These are phyloP conservation scores for Amaurobius ferox DNA, from an alignment of 2,888 invertebrate species.

Conservation along the genomic window DNA sequence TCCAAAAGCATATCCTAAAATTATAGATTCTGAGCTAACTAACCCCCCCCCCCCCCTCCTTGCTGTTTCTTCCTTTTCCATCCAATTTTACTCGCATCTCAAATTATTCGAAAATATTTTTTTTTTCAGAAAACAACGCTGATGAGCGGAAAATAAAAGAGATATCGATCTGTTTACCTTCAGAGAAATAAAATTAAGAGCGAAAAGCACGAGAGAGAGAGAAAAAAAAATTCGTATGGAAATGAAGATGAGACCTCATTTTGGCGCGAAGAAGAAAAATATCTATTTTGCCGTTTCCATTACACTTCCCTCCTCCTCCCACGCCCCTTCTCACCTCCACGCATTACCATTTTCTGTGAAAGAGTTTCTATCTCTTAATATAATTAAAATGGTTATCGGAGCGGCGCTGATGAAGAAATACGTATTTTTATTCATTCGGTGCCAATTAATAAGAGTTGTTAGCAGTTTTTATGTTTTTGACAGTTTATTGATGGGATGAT, in stretches of 20 bases:
- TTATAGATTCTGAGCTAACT: too few relatives aligned
- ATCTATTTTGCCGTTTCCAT: conserved; percentile 14
- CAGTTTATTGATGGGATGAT: too few relatives aligned
- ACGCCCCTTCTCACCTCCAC: background rate
- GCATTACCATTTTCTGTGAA: background rate
- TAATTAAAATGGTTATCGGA: conserved; percentile 12
- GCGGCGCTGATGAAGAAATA: background rate
- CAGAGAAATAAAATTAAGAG: conserved; percentile 3
- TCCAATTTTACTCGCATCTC: background rate
- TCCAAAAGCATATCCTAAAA: too few relatives aligned
- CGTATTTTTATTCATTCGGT: too few relatives aligned
- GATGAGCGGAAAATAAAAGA: background rate
- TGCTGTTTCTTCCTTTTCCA: too few relatives aligned
- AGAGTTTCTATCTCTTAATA: background rate
- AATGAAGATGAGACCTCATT: conserved; percentile 16
- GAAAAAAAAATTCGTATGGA: conserved; percentile 3
- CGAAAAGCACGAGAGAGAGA: background rate
- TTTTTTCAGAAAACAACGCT: background rate
- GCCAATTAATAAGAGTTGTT: too few relatives aligned
- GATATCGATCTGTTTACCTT: conserved; percentile 12
- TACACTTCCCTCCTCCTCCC: background rate
- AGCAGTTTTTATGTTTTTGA: too few relatives aligned
- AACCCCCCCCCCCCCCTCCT: too few relatives aligned
- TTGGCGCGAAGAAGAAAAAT: conserved; percentile 5
- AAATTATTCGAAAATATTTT: background rate